Conservation (phyloP, 1,140 invertebrate species). For the Drosophila sucinea region DNA sequence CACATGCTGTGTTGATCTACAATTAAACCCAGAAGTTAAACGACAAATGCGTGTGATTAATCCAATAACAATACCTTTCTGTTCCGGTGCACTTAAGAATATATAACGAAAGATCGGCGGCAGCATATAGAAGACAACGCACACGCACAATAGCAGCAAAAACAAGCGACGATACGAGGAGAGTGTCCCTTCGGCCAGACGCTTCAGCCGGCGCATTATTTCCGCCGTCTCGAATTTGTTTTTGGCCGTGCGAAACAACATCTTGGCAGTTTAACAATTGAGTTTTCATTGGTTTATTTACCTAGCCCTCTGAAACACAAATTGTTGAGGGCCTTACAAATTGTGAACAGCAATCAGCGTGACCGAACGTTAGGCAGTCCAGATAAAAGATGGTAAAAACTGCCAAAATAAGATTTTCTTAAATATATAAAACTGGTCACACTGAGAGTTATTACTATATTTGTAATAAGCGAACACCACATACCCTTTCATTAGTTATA, state of each 20-base stretch:
- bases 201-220: constrained; percentile 85
- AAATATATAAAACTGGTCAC: neutral
- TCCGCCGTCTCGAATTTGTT: constrained; percentile 83
- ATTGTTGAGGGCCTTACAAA: constrained; percentile 3
- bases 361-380: neutral
- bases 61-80: constrained; percentile 77
- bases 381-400: neutral
- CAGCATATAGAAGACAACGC: constrained; percentile 87
- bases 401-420: neutral
- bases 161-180: constrained; percentile 88
- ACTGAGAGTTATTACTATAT: neutral
- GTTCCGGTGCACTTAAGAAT: constrained; percentile 83
- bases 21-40: neutral
- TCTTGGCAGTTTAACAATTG: constrained; percentile 40
- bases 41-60: neutral
- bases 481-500: neutral
- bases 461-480: neutral
- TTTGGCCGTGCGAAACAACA: constrained; percentile 82
- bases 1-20: constrained; percentile 86
- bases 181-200: constrained; percentile 86
- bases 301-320: constrained; percentile 32
- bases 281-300: constrained; percentile 51
- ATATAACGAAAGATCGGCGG: constrained; percentile 87
- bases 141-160: constrained; percentile 85
- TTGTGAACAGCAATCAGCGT: neutral